phyloP scores from a whole-genome alignment of 2,113 vertebrate genomes.

The Microtus pennsylvanicus region DNA sequence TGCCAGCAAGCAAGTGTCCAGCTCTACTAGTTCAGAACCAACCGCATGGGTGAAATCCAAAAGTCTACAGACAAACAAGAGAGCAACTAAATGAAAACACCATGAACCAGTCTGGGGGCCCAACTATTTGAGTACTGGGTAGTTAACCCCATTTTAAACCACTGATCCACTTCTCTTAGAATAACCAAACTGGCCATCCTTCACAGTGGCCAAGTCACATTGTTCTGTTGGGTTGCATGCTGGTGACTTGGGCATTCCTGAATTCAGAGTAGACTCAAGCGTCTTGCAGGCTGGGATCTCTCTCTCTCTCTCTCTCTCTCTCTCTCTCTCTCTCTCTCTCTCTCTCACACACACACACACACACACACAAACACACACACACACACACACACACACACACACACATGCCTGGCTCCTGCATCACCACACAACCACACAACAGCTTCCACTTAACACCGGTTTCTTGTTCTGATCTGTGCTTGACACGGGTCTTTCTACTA shows the following conservation, averaged over 20 bases:
- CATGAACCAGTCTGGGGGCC: too few species aligned
- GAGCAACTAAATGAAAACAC: neutral
- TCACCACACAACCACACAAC: rapidly evolving
- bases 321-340: too few species aligned
- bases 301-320: too few species aligned
- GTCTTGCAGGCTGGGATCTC: neutral
- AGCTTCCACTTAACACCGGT: neutral
- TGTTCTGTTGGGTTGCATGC: neutral
- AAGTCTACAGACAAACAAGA: conserved; percentile 85
- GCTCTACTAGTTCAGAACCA: conserved; percentile 88
- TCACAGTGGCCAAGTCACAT: neutral
- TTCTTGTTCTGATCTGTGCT: neutral
- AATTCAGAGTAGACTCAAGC: neutral
- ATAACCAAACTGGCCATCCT: neutral
- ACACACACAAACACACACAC: too few species aligned
- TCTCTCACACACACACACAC: too few species aligned
- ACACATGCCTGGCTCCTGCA: neutral
- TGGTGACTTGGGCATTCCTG: too few species aligned
- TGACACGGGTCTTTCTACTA: neutral
- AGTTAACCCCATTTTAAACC: neutral
- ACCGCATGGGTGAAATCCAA: conserved; percentile 92
- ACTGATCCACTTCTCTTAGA: neutral
- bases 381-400: neutral
- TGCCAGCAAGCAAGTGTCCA: conserved; percentile 92
- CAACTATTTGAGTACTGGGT: too few species aligned